Evolutionary conservation across 2,113 vertebrate species (phyloP).

Genomic region (Grallaria varia): DNA sequence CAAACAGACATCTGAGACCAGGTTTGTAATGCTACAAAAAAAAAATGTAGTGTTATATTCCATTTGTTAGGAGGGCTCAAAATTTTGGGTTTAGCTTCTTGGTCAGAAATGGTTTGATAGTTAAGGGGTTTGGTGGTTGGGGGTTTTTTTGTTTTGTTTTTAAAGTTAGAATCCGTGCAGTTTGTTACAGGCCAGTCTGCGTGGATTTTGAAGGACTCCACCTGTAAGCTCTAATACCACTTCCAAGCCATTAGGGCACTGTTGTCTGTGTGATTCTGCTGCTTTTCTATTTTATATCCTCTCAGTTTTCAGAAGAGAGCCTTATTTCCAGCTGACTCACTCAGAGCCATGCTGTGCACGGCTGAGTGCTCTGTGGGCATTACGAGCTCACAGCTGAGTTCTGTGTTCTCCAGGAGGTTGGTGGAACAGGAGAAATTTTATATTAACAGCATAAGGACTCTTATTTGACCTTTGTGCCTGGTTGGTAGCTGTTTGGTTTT

Average conservation of each 20-base stretch:
- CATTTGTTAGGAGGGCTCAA: not conserved
- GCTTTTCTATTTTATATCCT: not conserved
- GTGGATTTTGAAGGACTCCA: not conserved
- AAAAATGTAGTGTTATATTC: not conserved
- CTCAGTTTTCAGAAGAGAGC: not conserved
- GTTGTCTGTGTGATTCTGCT: not conserved
- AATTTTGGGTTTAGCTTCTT: not conserved
- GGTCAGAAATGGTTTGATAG: not conserved
- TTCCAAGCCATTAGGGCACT: not conserved
- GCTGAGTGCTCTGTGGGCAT: not conserved
- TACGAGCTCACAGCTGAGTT: not conserved
- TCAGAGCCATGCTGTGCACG: not conserved
- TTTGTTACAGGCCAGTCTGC: not conserved
- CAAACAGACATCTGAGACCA: not conserved
- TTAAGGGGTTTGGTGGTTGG: not conserved
- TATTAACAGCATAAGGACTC: not conserved
- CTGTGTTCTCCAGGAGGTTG: not conserved
- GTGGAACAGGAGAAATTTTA: not conserved
- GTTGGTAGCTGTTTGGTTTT: not conserved
- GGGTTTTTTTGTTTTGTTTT: not conserved
- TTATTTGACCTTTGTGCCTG: not conserved
- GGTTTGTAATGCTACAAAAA: not conserved
- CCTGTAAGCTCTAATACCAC: not conserved
- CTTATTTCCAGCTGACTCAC: not conserved
- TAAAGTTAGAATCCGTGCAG: not conserved